Base-by-base conservation (phyloP, 1,140 invertebrate genomes). In the Holcopasites calliopsidis region DNA sequence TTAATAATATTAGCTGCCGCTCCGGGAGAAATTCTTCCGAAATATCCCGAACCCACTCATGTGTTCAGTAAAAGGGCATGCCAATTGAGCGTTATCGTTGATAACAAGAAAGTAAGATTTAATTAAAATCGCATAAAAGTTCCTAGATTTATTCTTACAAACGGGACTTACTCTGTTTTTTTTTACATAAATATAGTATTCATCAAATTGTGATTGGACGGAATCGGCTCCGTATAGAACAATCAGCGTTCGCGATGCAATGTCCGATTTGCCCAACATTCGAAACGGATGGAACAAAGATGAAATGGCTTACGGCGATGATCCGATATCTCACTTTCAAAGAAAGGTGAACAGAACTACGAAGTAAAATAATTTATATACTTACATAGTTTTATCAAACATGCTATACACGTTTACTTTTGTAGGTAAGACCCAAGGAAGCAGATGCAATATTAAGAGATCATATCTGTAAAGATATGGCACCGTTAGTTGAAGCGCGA, bases 391-490 rank as follows among this genome's bases (percentile, higher is more conserved):
- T 52, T 57, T 72, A 47, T 47, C n/a, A 47, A 18, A 18, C 11
- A n/a, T 55, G 21, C 52, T 31, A 18, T 49, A 55, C n/a, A 21
- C 49, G 42, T 28, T 44, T 26, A 11, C 3, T 58, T 6, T 79
- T 80, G 2, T 76, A 95, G 91, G 93, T 96, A 26, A 91, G 96
- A 80, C 93, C 93, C 7, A 93, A 92, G 49, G 92, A 94, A 73
- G 91, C 92, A 78, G 92, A 92, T 58, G 90, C 92, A 0, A 91
- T 94, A 54, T 85, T 97, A 7, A 88, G 93, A 11, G 96, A 97
- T 88, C 97, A 98, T 83, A 94, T 97, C 72, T 97, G 96, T 85
- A 97, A 97, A 89, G 95, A 97, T 71, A 96, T 97, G 95, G 95
- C 94, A 47, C 93, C 95, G 4, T 86, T 97, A 16, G 95, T 97